Evolutionary conservation across 2,797 vertebrate species (phyloP).

Genomic region (Uromys caudimaculatus): DNA sequence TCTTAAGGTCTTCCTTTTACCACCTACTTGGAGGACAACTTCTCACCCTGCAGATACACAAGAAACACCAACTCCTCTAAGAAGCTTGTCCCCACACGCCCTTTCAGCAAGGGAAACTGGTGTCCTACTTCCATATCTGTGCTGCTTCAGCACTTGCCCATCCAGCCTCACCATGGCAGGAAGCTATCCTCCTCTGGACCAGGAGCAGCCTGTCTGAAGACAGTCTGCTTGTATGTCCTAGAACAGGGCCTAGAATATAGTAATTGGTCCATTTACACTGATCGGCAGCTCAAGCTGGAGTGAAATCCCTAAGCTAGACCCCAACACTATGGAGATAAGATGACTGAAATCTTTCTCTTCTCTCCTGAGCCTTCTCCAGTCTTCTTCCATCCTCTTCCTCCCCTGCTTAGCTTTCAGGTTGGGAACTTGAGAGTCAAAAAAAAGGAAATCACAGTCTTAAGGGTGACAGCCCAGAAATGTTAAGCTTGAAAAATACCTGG

Average conservation of each 20-base stretch:
- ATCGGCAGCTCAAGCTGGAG: background rate
- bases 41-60: background rate
- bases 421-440: background rate
- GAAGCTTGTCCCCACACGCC: background rate
- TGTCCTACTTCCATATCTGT: background rate
- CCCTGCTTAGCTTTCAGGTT: background rate
- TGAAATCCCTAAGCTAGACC: background rate
- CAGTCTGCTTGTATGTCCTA: background rate
- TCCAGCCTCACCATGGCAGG: background rate
- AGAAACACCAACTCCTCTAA: background rate
- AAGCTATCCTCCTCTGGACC: background rate
- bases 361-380: background rate
- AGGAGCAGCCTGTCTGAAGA: background rate
- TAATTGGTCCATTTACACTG: background rate
- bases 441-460: constrained; percentile 40
- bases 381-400: background rate
- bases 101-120: background rate
- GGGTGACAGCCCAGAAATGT: constrained; percentile 32
- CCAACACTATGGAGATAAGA: background rate
- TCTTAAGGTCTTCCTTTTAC: background rate
- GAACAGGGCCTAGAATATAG: background rate
- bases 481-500: constrained; percentile 64
- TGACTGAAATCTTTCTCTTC: background rate
- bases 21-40: background rate
- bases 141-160: no score